Evolutionary conservation across 2,113 vertebrate species (phyloP).

Genomic region (Aegotheles bennettii): DNA sequence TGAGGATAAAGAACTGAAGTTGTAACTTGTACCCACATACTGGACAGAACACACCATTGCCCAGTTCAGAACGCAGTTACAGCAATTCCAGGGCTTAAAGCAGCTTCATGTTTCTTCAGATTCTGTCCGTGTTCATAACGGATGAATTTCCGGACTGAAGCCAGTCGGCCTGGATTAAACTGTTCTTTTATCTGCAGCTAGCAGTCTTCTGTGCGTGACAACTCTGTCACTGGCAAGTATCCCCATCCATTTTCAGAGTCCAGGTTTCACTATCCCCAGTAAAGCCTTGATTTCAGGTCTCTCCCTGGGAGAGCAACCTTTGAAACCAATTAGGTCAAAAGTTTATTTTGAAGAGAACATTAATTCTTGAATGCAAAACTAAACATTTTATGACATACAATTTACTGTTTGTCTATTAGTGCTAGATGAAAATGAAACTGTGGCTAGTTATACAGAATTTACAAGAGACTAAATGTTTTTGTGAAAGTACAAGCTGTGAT

Average conservation of each 20-base stretch:
- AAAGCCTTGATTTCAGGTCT: background rate
- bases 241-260: background rate
- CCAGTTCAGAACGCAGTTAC: background rate
- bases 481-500: background rate
- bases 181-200: background rate
- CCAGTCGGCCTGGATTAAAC: background rate
- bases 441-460: background rate
- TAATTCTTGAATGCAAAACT: background rate
- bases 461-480: background rate
- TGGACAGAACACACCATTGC: background rate
- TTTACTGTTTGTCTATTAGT: background rate
- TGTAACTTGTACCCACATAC: background rate
- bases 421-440: background rate
- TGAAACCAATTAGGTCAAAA: background rate
- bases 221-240: background rate
- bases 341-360: background rate
- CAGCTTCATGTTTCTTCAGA: slow-evolving; percentile 19
- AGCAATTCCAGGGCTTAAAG: background rate
- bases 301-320: background rate
- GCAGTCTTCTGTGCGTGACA: background rate
- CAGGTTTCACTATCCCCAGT: background rate
- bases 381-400: background rate
- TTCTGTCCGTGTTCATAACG: slow-evolving; percentile 9
- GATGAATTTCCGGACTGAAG: background rate
- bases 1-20: background rate